Evolutionary conservation across 2,888 invertebrate species (phyloP), one percentile per base, ranked within the genome.

Genomic region (Rhimphoctona megacephalus): DNA sequence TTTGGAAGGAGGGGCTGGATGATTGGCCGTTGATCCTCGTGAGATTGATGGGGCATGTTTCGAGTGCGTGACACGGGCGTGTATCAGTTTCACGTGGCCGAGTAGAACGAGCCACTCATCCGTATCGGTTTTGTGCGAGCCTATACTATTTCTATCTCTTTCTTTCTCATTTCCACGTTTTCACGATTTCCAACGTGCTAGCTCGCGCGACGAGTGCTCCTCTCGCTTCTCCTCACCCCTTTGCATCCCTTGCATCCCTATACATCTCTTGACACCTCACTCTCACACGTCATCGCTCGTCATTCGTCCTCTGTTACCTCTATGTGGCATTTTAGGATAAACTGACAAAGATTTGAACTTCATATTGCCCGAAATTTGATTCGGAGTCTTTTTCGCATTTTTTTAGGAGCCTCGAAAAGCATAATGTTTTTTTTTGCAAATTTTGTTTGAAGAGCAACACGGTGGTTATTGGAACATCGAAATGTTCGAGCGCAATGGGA

Each of bases 21-120:
- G 84, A 86, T 86, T 84, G 81, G 84, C 81, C 84, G 81, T 86
- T 84, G 86, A 86, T 84, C 86, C 86, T 86, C 86, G 86, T 86
- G 81, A 84, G 84, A 84, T 86, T 86, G 84, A 86, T 86, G 74
- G 64, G 77, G 78, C 78, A 84, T 86, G 84, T 86, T 86, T 84
- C 78, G 78, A 86, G 73, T 81, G 81, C 86, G 83, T 83, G 86
- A 83, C 81, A 83, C 81, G 78, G 78, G 81, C 83, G 73, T 86
- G 83, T 86, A 86, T 86, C 81, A 86, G 86, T 83, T 86, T 86
- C 86, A 86, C 83, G 83, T 86, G 86, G 83, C 78, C 86, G 83
- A 86, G 86, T 86, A 67, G 67, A 86, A 86, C 83, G 83, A 81
- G 83, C 86, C 81, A 83, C 83, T 86, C 83, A 83, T 57, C 82